These are phyloP conservation scores for Craseonycteris thonglongyai DNA, from an alignment of 2,113 vertebrate genomes.

Conservation along the genomic window DNA sequence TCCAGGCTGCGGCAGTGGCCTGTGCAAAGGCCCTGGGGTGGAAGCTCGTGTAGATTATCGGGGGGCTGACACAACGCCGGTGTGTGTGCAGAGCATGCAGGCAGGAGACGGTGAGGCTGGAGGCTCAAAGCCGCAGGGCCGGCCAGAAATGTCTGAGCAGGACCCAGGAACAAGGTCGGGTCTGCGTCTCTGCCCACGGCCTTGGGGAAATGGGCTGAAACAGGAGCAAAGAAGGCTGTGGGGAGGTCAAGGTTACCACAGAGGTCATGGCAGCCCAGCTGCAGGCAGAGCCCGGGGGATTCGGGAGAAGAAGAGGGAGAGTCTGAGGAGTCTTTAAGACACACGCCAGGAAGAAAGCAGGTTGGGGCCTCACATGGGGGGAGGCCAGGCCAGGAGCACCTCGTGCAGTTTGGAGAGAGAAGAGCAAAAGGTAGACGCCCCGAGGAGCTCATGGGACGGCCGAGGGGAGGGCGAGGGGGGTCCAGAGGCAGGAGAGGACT, in stretches of 20 bases:
- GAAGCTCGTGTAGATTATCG: neutral
- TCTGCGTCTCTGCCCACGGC: neutral
- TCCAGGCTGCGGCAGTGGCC: neutral
- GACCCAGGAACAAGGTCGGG: neutral
- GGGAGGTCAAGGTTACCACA: neutral
- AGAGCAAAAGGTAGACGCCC: neutral
- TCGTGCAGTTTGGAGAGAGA: neutral
- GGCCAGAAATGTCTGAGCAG: neutral
- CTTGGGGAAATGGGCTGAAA: neutral
- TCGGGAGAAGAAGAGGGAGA: accelerated
- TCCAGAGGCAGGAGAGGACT: neutral
- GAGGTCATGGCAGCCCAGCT: neutral
- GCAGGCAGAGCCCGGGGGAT: neutral
- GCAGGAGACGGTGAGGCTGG: neutral
- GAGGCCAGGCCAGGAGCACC: neutral
- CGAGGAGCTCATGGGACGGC: neutral
- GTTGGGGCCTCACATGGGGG: neutral
- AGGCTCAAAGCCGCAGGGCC: neutral
- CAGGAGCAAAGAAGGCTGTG: neutral
- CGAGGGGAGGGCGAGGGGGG: neutral
- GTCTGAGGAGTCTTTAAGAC: neutral
- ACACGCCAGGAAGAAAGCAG: neutral
- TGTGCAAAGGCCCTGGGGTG: neutral
- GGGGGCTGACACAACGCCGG: neutral
- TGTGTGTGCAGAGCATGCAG: neutral